phyloP scores from a whole-genome alignment of 92 coral and sea anemone genomes.

The Siderastrea siderea region DNA sequence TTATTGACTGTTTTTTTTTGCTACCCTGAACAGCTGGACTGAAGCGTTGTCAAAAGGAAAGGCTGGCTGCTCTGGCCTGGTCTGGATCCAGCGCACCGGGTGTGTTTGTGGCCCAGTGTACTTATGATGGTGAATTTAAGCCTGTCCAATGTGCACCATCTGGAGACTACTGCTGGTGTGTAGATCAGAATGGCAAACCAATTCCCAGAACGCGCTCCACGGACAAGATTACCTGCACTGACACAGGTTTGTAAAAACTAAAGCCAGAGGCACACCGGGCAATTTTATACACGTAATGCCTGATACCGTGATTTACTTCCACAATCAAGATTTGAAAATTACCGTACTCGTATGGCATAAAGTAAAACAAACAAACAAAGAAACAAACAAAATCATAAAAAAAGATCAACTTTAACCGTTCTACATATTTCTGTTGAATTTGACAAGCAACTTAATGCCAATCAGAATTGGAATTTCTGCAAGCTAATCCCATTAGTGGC shows the following conservation, averaged over 20 bases:
- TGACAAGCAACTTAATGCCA: too few relatives aligned
- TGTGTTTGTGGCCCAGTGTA: conserved; percentile 84
- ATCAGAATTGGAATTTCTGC: too few relatives aligned
- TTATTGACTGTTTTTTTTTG: background rate
- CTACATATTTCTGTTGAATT: too few relatives aligned
- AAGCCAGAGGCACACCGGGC: too few relatives aligned
- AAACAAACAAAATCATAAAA: too few relatives aligned
- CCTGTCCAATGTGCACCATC: conserved; percentile 86
- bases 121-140: conserved; percentile 69
- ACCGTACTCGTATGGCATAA: too few relatives aligned
- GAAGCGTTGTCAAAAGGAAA: conserved; percentile 80
- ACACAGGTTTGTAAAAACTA: conserved; percentile 65
- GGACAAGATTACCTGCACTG: conserved; percentile 69
- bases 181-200: conserved; percentile 80
- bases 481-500: too few relatives aligned
- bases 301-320: too few relatives aligned
- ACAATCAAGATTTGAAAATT: too few relatives aligned
- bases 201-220: conserved; percentile 85
- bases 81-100: conserved; percentile 80
- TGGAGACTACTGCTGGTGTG: conserved; percentile 95
- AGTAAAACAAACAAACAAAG: too few relatives aligned
- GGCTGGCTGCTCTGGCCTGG: conserved; percentile 84
- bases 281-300: too few relatives aligned
- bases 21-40: conserved; percentile 63
- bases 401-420: too few relatives aligned